phyloP scores from a whole-genome alignment of 2,888 invertebrate species.

The Gasteruption jaculator region DNA sequence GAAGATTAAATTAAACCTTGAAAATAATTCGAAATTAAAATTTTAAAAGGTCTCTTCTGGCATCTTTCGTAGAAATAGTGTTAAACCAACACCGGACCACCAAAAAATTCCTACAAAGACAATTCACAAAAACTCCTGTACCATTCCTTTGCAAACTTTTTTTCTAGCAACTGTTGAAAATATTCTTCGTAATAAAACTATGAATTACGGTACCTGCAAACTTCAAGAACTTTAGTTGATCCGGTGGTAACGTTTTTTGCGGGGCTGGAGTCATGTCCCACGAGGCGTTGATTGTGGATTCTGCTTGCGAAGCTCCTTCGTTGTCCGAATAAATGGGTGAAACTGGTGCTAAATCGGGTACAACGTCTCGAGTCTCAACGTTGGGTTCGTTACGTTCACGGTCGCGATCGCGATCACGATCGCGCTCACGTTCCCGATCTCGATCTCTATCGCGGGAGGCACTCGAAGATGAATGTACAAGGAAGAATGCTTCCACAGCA shows the following conservation, averaged over 20 bases:
- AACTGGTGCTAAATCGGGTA: constrained; percentile 45
- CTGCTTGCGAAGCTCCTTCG: constrained; percentile 36
- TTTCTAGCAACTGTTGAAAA: too few relatives aligned
- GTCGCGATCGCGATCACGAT: too few relatives aligned
- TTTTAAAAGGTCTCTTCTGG: too few relatives aligned
- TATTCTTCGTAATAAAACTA: background rate
- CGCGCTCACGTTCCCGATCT: constrained; percentile 29
- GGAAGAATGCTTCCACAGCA: constrained; percentile 86
- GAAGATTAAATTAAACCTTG: too few relatives aligned
- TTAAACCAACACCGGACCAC: too few relatives aligned
- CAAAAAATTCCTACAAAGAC: too few relatives aligned
- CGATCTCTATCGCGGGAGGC: constrained; percentile 35
- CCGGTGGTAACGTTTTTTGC: constrained; percentile 53
- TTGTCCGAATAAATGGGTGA: constrained; percentile 45
- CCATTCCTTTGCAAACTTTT: too few relatives aligned
- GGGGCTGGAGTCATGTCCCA: constrained; percentile 41
- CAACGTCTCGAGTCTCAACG: constrained; percentile 39
- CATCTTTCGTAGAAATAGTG: too few relatives aligned
- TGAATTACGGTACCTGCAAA: constrained; percentile 70
- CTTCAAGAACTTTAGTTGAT: constrained; percentile 73
- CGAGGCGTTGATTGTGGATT: constrained; percentile 31
- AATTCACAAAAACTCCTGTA: too few relatives aligned
- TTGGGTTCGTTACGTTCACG: constrained; percentile 34
- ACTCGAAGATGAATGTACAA: constrained; percentile 73
- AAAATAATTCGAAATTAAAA: too few relatives aligned